phyloP scores from a whole-genome alignment of 2,888 invertebrate genomes.

The Pogonocherus hispidulus region DNA sequence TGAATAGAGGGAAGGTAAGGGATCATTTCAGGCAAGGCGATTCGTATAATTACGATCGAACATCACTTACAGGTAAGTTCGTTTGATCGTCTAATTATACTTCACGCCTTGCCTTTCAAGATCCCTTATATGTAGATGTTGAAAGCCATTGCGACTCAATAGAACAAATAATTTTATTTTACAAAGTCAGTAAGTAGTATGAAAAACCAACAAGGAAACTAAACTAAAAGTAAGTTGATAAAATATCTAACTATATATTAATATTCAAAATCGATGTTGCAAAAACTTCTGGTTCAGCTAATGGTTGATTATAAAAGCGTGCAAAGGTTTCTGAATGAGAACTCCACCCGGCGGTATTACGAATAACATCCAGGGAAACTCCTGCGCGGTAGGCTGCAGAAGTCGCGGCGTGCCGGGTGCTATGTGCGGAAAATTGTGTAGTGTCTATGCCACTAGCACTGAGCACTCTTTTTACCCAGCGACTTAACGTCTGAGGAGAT shows the following conservation, averaged over 20 bases:
- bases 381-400: background rate
- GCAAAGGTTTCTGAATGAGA: background rate
- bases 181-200: too few relatives aligned
- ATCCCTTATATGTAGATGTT: background rate
- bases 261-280: too few relatives aligned
- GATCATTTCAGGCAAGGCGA: background rate
- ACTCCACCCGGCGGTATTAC: background rate
- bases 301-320: background rate
- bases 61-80: constrained; percentile 4
- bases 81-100: constrained; percentile 2
- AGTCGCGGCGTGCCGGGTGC: background rate
- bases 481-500: background rate
- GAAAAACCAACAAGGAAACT: too few relatives aligned
- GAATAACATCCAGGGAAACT: background rate
- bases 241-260: too few relatives aligned
- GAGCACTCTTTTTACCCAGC: background rate
- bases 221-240: too few relatives aligned
- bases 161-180: too few relatives aligned
- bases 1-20: too few relatives aligned
- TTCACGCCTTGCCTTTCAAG: background rate
- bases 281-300: background rate
- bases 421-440: background rate
- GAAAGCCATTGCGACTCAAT: background rate
- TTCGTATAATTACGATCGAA: constrained; percentile 1
- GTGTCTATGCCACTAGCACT: background rate